Conservation (phyloP, 64 coral and sea anemone genomes). For the Stylophora pistillata region DNA sequence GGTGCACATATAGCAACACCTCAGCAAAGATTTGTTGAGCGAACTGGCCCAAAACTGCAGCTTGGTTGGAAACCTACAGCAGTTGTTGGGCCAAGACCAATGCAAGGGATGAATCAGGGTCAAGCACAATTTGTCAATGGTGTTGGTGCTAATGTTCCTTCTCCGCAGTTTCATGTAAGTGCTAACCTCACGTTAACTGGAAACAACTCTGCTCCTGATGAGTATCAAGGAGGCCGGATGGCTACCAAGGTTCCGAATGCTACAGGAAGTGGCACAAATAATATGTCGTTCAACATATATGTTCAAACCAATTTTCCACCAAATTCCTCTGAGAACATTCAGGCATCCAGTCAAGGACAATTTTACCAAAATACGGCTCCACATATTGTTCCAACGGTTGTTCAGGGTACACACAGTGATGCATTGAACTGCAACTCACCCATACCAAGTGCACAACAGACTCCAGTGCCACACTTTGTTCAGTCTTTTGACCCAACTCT, state of each 20-base stretch:
- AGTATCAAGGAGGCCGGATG: conserved; percentile 4
- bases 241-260: conserved; percentile 1
- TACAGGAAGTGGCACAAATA: conserved; percentile 45
- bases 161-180: conserved; percentile 92
- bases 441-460: conserved; percentile 16
- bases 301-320: conserved; percentile 74
- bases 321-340: conserved; percentile 24
- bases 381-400: conserved; percentile 15
- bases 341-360: conserved; percentile 25
- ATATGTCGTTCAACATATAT: conserved; percentile 91
- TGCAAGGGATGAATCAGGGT: conserved; percentile 28
- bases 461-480: conserved; percentile 72
- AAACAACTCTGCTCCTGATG: conserved; percentile 13
- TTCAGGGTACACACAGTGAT: conserved; percentile 33
- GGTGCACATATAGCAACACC: background rate
- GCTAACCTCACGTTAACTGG: conserved; percentile 73
- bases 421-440: conserved; percentile 39
- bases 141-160: conserved; percentile 19
- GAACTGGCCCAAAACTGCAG: conserved; percentile 4
- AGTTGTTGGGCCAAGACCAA: background rate
- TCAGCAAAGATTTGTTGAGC: conserved; percentile 23
- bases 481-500: conserved; percentile 70
- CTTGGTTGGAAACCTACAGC: conserved; percentile 1
- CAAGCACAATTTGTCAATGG: conserved; percentile 14
- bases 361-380: conserved; percentile 27